Base-by-base conservation (phyloP, 2,113 vertebrate species). In the Cyprinodon variegatus region DNA sequence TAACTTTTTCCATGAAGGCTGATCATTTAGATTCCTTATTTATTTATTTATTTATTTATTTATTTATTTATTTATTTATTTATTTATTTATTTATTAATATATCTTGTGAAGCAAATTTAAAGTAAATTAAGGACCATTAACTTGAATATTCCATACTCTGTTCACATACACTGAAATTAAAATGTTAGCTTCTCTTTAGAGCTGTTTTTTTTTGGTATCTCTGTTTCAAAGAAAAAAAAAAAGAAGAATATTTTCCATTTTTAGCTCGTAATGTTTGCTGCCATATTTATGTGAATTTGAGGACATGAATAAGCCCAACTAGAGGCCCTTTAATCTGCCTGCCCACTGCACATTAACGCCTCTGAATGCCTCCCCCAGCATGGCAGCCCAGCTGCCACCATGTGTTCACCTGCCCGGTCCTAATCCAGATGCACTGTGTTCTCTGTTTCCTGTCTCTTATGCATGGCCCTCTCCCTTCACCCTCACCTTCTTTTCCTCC, bases 391-490 rank as follows among this genome's bases (percentile, higher is more conserved):
- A 76, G 86, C 89, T 87, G 84, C 89, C 87, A 82, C 81, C 72
- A 64, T 83, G 83, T 88, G 86, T 79, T 80, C 87, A 90, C 88
- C 84, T 83, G 89, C 88, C 86, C 86, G 73, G 66, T 91, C 86
- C 91, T 95, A 95, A 95, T 74, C 36, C 80, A 88, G 85, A 83
- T 94, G 92, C 93, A 90, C 91, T 94, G 78, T 93, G 82, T 94
- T 89, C 81, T 92, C 89, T 91, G 85, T 90, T 79, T 45, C 83
- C 85, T 84, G 65, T 86, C 72, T 94, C 48, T 63, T 91, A 90
- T 95, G 97, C 97, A 98, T 96, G 96, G 37, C 72, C 80, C 81
- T 48, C 88, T 50, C 87, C 84, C 79, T 48, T 61, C 78, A 77
- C 75, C 77, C 74, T 50, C 40, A 7, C 41, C 40, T 70, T 65